Conservation (phyloP, 2,888 invertebrate species). For the Choreutis nemorana region DNA sequence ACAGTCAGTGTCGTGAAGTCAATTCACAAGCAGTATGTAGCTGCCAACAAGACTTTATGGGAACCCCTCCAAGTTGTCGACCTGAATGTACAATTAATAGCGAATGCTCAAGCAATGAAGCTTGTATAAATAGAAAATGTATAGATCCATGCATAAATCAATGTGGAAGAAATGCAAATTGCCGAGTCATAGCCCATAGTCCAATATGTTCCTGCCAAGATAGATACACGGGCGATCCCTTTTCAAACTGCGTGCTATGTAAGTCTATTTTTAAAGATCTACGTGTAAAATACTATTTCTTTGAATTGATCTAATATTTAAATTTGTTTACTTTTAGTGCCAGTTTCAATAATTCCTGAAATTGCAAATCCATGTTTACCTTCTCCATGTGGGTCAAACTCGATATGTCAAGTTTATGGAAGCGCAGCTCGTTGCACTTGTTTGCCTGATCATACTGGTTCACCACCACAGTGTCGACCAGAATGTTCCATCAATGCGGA, state of each 20-base stretch:
- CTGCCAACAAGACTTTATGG: slow-evolving; percentile 74
- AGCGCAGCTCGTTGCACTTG: slow-evolving; percentile 76
- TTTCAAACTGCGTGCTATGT: slow-evolving; percentile 66
- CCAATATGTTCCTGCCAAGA: slow-evolving; percentile 81
- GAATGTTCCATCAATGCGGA: slow-evolving; percentile 78
- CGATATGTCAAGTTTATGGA: slow-evolving; percentile 73
- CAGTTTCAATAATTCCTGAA: slow-evolving; percentile 26
- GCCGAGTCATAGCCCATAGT: slow-evolving; percentile 83
- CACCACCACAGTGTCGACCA: slow-evolving; percentile 79
- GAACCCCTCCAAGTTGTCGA: slow-evolving; percentile 80
- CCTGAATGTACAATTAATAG: slow-evolving; percentile 84
- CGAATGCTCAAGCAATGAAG: slow-evolving; percentile 78
- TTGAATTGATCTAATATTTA: not conserved
- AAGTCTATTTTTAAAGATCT: slow-evolving; percentile 15
- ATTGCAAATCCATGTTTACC: slow-evolving; percentile 72
- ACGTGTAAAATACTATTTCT: not conserved
- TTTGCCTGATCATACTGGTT: slow-evolving; percentile 73
- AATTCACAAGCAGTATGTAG: slow-evolving; percentile 76
- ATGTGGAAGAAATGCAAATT: slow-evolving; percentile 81
- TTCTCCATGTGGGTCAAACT: slow-evolving; percentile 82
- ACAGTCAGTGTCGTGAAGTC: slow-evolving; percentile 74
- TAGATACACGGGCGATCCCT: slow-evolving; percentile 81
- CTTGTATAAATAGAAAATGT: slow-evolving; percentile 81
- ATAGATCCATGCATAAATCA: slow-evolving; percentile 80
- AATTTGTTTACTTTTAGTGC: slow-evolving; percentile 21